Percentiles rank a stretch among this genome's conserved stretches.
Evolutionary conservation across 2,888 invertebrate species (phyloP).

Genomic region (Leucophenga maculata): DNA sequence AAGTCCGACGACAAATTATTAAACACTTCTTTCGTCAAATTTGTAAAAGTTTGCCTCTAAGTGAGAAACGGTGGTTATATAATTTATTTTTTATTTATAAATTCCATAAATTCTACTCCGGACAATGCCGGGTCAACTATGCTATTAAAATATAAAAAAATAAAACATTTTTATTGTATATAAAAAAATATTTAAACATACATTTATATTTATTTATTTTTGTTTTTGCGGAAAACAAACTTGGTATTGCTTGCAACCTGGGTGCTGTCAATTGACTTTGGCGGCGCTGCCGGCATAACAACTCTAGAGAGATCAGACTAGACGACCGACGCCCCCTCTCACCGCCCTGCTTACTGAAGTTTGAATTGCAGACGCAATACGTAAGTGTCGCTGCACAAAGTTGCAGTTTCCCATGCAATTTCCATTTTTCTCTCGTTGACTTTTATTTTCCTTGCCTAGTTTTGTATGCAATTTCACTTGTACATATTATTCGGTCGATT

Average conservation of each 20-base stretch:
- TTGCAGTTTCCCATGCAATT: slow-evolving; percentile 61
- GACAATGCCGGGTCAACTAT: too few species aligned
- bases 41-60: too few species aligned
- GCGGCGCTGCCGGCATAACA: background rate
- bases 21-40: too few species aligned
- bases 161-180: background rate
- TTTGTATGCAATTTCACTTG: slow-evolving; percentile 55
- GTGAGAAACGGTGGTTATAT: too few species aligned
- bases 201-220: slow-evolving; percentile 21
- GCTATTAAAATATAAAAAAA: background rate
- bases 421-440: slow-evolving; percentile 42
- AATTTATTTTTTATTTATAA: too few species aligned
- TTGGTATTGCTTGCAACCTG: slow-evolving; percentile 8
- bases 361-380: background rate
- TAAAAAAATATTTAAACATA: background rate
- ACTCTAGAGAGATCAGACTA: background rate
- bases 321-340: too few species aligned
- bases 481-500: slow-evolving; percentile 4
- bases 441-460: slow-evolving; percentile 43
- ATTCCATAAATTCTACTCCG: too few species aligned
- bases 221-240: slow-evolving; percentile 43
- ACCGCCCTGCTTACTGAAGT: too few species aligned
- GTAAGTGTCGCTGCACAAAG: slow-evolving; percentile 22
- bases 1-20: too few species aligned
- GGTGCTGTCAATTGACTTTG: slow-evolving; percentile 1